Percentiles rank a stretch among this genome's conserved stretches.
Evolutionary conservation across 2,797 vertebrate species (phyloP).

Genomic region (Capromys pilorides): DNA sequence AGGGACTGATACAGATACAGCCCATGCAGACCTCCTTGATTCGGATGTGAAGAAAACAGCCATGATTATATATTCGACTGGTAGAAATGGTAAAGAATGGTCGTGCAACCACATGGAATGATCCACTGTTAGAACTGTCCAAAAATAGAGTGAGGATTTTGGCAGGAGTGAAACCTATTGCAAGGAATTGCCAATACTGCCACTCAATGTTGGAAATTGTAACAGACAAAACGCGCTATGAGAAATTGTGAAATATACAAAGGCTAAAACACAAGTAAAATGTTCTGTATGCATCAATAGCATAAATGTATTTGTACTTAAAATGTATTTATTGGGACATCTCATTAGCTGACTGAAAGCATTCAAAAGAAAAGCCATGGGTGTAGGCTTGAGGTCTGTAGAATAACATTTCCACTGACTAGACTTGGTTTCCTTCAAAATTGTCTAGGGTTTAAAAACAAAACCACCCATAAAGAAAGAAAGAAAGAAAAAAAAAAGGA

Average conservation of each 20-base stretch:
- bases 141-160: neutral
- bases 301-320: too few relatives aligned
- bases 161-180: neutral
- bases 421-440: too few relatives aligned
- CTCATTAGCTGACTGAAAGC: neutral
- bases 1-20: neutral
- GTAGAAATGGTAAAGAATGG: too few relatives aligned
- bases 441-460: neutral
- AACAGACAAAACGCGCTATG: neutral
- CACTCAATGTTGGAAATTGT: too few relatives aligned
- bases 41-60: neutral
- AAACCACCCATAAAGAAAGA: neutral
- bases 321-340: neutral
- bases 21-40: neutral
- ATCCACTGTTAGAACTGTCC: neutral
- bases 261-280: neutral
- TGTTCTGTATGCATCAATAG: too few relatives aligned
- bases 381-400: neutral
- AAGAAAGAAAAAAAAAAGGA: neutral
- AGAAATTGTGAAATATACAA: neutral
- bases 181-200: neutral
- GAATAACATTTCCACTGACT: neutral
- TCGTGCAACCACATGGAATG: neutral
- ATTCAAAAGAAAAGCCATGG: neutral
- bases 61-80: too few relatives aligned